Evolutionary conservation across 1,140 invertebrate species (phyloP), one percentile per base, ranked within the genome.

Genomic region (Diplogasteroides magnus): DNA sequence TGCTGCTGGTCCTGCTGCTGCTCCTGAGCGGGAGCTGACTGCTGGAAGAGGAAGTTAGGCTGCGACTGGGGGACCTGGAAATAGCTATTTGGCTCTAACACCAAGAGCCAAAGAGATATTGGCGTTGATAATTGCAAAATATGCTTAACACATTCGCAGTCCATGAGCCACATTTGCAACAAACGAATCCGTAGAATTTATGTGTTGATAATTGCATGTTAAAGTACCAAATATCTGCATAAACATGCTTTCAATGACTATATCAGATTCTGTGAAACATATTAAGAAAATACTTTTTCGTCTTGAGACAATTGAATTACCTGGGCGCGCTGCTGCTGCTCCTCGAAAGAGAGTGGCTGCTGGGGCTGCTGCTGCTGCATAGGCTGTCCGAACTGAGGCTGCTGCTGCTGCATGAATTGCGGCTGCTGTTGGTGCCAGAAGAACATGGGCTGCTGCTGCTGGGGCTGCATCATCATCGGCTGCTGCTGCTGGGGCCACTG

Each of bases 391-490:
- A 11, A 48, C 19, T 19, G 37, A 48, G 6, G 37, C 19, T 48
- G 6, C 37, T 48, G 37, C 37, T 19, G 19, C 37, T 48, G 37
- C n/a, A n/a, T n/a, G n/a, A n/a, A n/a, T n/a, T n/a, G 6, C 37
- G 6, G 37, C 37, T 19, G 19, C 37, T 48, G 37, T 19, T 48
- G 37, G 6, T 48, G 37, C 37, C 19, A 19, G 37, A 48, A 48
- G 37, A 48, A 48, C n/a, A n/a, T n/a, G n/a, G n/a, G n/a, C n/a
- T n/a, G n/a, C 37, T 48, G 37, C 37, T 48, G 37, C 37, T 48
- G 37, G 6, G 37, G 37, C 37, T 19, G 19, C 19, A 11, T 6
- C 37, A 48, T 48, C 37, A 48, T 48, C 6, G 37, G 37, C 37
- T 48, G 37, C 37, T 48, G 37, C 19, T 48, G 37, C 37, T 48